Percentiles rank a stretch among this genome's conserved stretches.
phyloP scores from a whole-genome alignment of 2,888 invertebrate species.

The Monoplex corrugatus region DNA sequence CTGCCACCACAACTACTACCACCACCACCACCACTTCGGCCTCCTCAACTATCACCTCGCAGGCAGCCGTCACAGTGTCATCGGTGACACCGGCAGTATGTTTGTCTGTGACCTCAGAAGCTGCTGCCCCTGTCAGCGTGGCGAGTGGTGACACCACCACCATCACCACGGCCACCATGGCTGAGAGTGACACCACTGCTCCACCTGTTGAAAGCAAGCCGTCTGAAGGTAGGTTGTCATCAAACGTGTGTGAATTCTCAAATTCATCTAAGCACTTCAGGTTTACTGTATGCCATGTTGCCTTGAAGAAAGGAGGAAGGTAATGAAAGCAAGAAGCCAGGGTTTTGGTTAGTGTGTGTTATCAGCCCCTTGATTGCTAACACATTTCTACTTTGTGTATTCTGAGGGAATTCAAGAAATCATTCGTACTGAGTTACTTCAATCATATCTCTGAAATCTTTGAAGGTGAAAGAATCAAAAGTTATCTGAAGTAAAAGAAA shows the following conservation, averaged over 20 bases:
- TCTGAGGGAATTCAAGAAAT: too few species aligned
- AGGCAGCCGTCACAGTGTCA: slow-evolving; percentile 2
- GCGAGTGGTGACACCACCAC: neutral
- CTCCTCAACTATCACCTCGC: slow-evolving; percentile 29
- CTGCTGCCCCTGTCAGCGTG: slow-evolving; percentile 35
- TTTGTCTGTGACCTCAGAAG: slow-evolving; percentile 46
- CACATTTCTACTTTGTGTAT: too few species aligned
- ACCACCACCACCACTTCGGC: slow-evolving; percentile 4
- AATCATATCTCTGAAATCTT: too few species aligned
- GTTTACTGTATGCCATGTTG: too few species aligned
- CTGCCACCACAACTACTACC: slow-evolving; percentile 28
- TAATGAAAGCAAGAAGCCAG: too few species aligned
- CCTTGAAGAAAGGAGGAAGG: too few species aligned
- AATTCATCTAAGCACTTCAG: neutral
- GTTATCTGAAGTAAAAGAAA: too few species aligned
- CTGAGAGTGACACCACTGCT: slow-evolving; percentile 30
- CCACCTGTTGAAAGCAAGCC: slow-evolving; percentile 5
- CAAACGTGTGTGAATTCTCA: too few species aligned
- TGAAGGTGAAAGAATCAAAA: too few species aligned
- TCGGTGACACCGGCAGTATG: slow-evolving; percentile 54
- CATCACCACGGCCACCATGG: slow-evolving; percentile 8
- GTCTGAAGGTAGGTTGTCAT: slow-evolving; percentile 33
- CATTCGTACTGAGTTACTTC: too few species aligned
- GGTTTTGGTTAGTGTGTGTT: too few species aligned
- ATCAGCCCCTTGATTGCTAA: too few species aligned